Evolutionary conservation across 2,888 invertebrate species (phyloP), one percentile per base, ranked within the genome.

Genomic region (Acronicta alni): DNA sequence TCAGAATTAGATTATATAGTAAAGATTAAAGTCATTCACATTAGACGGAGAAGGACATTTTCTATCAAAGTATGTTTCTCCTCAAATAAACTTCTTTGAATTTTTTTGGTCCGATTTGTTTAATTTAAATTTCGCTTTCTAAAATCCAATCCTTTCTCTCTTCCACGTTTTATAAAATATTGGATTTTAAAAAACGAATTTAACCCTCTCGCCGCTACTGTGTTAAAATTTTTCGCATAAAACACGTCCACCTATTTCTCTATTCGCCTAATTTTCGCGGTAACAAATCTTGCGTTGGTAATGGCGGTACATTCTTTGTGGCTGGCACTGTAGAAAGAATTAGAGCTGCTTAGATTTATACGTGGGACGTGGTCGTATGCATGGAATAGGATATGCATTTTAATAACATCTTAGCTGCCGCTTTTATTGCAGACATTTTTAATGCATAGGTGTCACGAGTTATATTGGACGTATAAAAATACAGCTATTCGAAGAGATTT

Each of bases 331-430:
- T 70, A 61, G 63, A 70, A 82, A 77, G 82, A 83, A 83, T 82
- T 82, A 83, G 77, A 82, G 68, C 67, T 68, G 52, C 58, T 69
- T 43, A 56, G 77, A 84, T 85, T 85, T 84, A 84, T 85, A 66
- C 56, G 52, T 32, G 42, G 52, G 32, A 79, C 84, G 80, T 82
- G 82, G 66, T 47, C 69, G 61, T 45, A 35, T 58, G 67, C 49
- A 54, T 37, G 63, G 61, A 71, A 75, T 72, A 52, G 72, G 77
- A 79, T 76, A 72, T 83, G 82, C 80, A 83, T 83, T 84, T 81
- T 83, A 81, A 82, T 82, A 80, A 68, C 60, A 45, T 54, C 57
- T 62, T 67, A 67, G 61, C 54, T 42, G 6, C 45, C 44, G 45
- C 23, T 61, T 72, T 71, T 75, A 75, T 76, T 68, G 76, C 72